Percentiles rank a stretch among this genome's conserved stretches.
Evolutionary conservation across 37 sponge, comb jelly and placozoan species (phyloP).

Genomic region (Oopsacas minuta): DNA sequence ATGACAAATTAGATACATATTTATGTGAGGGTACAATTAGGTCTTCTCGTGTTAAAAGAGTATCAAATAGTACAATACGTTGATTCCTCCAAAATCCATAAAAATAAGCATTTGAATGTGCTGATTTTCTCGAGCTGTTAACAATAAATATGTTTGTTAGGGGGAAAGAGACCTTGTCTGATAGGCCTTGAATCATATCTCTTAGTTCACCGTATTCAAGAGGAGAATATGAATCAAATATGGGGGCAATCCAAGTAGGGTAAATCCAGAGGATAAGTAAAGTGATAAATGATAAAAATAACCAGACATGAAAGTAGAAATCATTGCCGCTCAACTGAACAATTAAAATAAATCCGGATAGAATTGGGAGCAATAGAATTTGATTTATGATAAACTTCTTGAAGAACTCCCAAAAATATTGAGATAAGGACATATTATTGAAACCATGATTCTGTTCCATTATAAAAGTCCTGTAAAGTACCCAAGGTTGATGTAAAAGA

Average conservation of each 20-base stretch:
- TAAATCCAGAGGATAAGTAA: constrained; percentile 54
- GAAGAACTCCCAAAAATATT: constrained; percentile 73
- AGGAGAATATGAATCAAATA: constrained; percentile 87
- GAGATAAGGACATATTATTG: constrained; percentile 80
- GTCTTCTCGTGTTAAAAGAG: constrained; percentile 48
- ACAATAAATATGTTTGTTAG: constrained; percentile 79
- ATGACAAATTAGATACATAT: background rate
- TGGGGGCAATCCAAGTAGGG: constrained; percentile 83
- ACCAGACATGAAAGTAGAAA: constrained; percentile 92
- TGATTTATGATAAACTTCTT: constrained; percentile 42
- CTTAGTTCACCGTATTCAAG: constrained; percentile 64
- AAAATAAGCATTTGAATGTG: constrained; percentile 96
- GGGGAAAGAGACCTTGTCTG: constrained; percentile 59
- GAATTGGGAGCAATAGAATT: constrained; percentile 30
- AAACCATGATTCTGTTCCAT: constrained; percentile 91
- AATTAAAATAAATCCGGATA: constrained; percentile 34
- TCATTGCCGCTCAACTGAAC: constrained; percentile 81
- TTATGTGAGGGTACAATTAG: background rate
- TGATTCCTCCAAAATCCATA: constrained; percentile 94
- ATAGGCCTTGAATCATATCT: constrained; percentile 57
- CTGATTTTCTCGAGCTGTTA: constrained; percentile 74
- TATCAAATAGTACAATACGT: constrained; percentile 89
- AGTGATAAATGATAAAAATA: constrained; percentile 37
- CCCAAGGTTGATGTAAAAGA: constrained; percentile 64
- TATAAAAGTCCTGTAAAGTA: constrained; percentile 59